Evolutionary conservation across 2,797 vertebrate genomes (phyloP).

Genomic region (Nannoperca australis): DNA sequence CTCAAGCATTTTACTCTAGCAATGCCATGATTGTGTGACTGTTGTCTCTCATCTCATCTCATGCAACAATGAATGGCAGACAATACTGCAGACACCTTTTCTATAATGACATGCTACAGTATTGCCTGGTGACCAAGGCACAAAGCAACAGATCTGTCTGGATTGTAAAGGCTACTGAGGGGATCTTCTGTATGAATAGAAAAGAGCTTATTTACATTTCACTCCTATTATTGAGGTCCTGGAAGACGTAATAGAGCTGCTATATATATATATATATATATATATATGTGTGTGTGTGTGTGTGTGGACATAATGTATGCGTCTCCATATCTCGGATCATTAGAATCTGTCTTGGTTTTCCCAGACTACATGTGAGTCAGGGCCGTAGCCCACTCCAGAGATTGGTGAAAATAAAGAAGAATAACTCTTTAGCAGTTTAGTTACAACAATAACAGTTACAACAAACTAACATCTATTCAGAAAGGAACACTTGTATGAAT

Average conservation of each 20-base stretch:
- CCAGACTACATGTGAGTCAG: neutral
- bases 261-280: neutral
- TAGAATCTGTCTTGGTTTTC: neutral
- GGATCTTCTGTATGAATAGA: slow-evolving; percentile 31
- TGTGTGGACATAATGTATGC: neutral
- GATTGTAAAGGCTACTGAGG: slow-evolving; percentile 23
- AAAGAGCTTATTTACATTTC: slow-evolving; percentile 45
- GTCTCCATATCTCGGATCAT: neutral
- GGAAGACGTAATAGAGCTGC: neutral
- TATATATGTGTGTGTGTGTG: no score
- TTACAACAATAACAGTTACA: neutral
- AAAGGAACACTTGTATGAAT: neutral
- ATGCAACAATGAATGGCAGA: slow-evolving; percentile 36
- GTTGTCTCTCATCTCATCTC: slow-evolving; percentile 37
- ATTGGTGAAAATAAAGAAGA: neutral
- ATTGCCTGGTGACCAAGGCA: slow-evolving; percentile 44
- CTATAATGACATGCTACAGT: slow-evolving; percentile 42
- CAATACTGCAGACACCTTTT: slow-evolving; percentile 15
- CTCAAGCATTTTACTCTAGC: slow-evolving; percentile 24
- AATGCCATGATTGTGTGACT: slow-evolving; percentile 19
- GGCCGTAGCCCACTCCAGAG: neutral
- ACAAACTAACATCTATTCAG: neutral
- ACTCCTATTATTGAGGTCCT: slow-evolving; percentile 4
- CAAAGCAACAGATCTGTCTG: slow-evolving; percentile 28
- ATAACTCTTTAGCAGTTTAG: neutral